phyloP scores from a whole-genome alignment of 2,113 vertebrate genomes.

The Actenoides hombroni region DNA sequence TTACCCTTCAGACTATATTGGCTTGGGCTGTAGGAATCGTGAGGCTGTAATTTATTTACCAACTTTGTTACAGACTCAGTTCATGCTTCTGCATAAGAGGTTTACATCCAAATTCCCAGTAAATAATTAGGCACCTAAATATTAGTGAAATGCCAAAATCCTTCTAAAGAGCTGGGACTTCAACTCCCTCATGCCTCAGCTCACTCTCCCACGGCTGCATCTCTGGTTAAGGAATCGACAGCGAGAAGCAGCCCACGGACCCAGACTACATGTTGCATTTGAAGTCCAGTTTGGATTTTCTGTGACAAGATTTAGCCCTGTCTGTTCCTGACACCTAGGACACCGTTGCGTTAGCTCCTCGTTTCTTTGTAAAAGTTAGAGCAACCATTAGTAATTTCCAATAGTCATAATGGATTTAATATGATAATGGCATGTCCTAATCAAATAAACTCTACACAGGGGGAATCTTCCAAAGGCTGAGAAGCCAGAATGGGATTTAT shows the following conservation, averaged over 20 bases:
- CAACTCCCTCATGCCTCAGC: background rate
- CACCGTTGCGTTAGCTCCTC: background rate
- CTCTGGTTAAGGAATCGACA: background rate
- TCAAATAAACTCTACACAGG: conserved; percentile 16
- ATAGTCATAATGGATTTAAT: conserved; percentile 22
- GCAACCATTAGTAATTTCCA: conserved; percentile 4
- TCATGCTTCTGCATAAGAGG: background rate
- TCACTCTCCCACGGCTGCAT: background rate
- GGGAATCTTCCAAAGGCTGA: background rate
- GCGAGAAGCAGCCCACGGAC: background rate
- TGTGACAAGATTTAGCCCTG: background rate
- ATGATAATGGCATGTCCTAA: conserved; percentile 18
- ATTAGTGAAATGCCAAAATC: background rate
- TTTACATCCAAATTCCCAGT: background rate
- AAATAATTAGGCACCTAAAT: background rate
- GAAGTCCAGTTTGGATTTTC: background rate
- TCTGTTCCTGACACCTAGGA: background rate
- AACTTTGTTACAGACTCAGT: background rate
- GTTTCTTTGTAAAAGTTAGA: background rate
- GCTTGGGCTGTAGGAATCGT: background rate
- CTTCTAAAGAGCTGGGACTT: background rate
- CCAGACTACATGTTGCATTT: background rate
- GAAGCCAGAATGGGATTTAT: conserved; percentile 9
- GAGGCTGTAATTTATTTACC: background rate
- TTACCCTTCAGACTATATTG: background rate